A percentile compares a stretch with the other conserved stretches of the same genome.
These are phyloP conservation scores for Neoscelio sp. DNA, from an alignment of 2,888 invertebrate genomes.

Conservation along the genomic window DNA sequence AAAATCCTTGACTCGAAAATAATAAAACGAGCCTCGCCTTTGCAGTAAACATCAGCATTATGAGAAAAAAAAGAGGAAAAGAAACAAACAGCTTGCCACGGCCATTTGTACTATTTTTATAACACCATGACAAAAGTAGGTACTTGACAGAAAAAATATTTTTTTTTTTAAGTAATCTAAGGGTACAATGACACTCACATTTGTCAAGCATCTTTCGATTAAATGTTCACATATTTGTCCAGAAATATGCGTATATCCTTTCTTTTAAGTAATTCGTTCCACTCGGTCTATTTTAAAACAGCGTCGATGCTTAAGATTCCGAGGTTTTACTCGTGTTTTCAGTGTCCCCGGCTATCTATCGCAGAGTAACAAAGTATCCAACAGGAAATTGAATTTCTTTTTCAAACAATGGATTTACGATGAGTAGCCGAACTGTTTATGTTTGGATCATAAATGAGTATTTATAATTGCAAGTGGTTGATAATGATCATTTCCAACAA, in stretches of 20 bases:
- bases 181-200: background rate
- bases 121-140: background rate
- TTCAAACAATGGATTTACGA: slow-evolving; percentile 45
- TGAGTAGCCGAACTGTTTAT: slow-evolving; percentile 25
- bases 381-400: slow-evolving; percentile 43
- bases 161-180: background rate
- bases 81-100: slow-evolving; percentile 36
- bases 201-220: slow-evolving; percentile 46
- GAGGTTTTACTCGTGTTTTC: background rate
- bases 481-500: too few relatives aligned
- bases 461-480: too few relatives aligned
- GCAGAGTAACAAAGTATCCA: slow-evolving; percentile 43
- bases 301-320: too few relatives aligned
- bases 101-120: slow-evolving; percentile 28
- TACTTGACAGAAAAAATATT: background rate
- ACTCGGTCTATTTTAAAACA: slow-evolving; percentile 25
- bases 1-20: background rate
- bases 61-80: slow-evolving; percentile 2
- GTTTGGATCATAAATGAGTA: too few relatives aligned
- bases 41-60: slow-evolving; percentile 23
- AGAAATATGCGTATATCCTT: background rate
- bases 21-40: slow-evolving; percentile 12
- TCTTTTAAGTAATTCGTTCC: slow-evolving; percentile 25
- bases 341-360: slow-evolving; percentile 7
- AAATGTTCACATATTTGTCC: slow-evolving; percentile 9